phyloP scores from a whole-genome alignment of 53 echinoderm and acorn worm species.

The Astropecten irregularis region DNA sequence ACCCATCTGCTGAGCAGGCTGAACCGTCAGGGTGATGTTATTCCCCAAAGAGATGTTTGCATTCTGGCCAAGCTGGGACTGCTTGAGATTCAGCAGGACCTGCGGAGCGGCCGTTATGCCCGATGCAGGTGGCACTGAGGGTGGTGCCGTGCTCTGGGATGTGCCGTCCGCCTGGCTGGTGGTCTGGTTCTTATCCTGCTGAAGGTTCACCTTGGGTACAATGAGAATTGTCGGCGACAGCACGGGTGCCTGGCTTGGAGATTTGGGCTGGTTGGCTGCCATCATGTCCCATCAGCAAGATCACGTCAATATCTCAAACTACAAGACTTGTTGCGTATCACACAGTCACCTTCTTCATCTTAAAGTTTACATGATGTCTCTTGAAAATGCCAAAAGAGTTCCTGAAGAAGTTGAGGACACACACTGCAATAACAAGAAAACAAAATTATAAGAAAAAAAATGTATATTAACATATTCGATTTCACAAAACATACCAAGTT shows the following conservation, averaged over 20 bases:
- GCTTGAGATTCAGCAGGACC: conserved; percentile 14
- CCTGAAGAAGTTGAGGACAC: too few relatives aligned
- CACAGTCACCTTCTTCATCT: too few relatives aligned
- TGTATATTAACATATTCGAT: too few relatives aligned
- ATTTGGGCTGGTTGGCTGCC: conserved; percentile 45
- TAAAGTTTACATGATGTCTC: too few relatives aligned
- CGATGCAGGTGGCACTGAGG: too few relatives aligned
- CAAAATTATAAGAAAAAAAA: too few relatives aligned
- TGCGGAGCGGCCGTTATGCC: too few relatives aligned
- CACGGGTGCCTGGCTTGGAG: conserved; percentile 28
- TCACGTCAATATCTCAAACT: too few relatives aligned
- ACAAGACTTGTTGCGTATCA: too few relatives aligned
- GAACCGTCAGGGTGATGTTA: conserved; percentile 41
- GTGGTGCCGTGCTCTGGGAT: background rate
- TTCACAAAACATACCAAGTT: too few relatives aligned
- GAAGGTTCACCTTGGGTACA: conserved; percentile 43
- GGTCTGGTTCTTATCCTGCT: conserved; percentile 24
- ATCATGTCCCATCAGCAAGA: background rate
- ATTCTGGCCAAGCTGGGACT: conserved; percentile 44
- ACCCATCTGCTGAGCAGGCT: conserved; percentile 13
- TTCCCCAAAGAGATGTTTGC: conserved; percentile 20
- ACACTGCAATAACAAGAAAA: too few relatives aligned
- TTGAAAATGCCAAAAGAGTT: too few relatives aligned
- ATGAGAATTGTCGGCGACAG: conserved; percentile 47
- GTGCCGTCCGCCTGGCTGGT: background rate